Base-by-base conservation (phyloP, 2,113 vertebrate species). In the Zootoca vivipara region DNA sequence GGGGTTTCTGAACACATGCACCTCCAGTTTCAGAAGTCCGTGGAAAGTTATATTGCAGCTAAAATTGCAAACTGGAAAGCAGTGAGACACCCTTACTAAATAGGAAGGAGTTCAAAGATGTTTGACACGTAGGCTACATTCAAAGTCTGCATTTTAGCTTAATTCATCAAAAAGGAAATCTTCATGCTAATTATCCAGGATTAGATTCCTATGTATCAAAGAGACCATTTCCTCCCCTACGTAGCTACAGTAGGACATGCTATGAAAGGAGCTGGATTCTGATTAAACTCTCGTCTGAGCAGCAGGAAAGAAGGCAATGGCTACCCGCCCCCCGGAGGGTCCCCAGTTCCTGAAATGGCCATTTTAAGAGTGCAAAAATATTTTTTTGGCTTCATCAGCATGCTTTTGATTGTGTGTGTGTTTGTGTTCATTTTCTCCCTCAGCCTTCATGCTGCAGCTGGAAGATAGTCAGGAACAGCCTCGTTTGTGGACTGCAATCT, bases 151-250 rank as follows among this genome's bases (percentile, higher is more conserved):
- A 30, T 12, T 62, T 80, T 4, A 0, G 7, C 74, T 0, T 1
- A 18, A 16, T 0, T 0, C 15, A 1, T 65, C 7, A 24, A 46
- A 46, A 2, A 52, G 0, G 18, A 20, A 52, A 74, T 20, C 0
- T 2, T 4, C 35, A 9, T 22, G 16, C 10, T 24, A 0, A 30
- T 52, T 5, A 85, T 70, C 46, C n/a, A 9, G 16, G 77, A 72
- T 72, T 28, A 24, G 22, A 64, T 56, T 82, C 80, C 62, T 82
- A 24, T 2, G 24, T 65, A 65, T 82, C 83, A 83, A 52, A 83
- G 67, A 70, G 20, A 12, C 1, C 40, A 58, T 33, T 58, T 58
- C 20, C 20, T 38, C 40, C 46, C 26, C 46, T 72, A 12, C 40
- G 24, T 33, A 83, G 42, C 20, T 2, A n/a, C n/a, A n/a, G n/a